Conservation (phyloP, 2,113 vertebrate species). For the Tachysurus fulvidraco region DNA sequence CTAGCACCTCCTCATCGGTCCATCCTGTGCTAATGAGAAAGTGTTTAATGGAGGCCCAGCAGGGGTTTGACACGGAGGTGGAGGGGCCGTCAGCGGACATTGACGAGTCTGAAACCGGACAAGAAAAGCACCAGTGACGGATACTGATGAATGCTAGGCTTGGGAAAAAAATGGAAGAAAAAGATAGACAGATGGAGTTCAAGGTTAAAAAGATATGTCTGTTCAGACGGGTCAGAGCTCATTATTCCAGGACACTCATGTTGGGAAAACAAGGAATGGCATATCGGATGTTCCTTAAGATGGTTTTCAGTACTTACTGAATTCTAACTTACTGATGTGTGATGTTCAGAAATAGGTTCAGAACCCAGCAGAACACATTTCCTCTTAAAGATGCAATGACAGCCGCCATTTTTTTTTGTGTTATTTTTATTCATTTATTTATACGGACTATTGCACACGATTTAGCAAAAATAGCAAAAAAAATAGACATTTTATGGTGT, state of each 20-base stretch:
- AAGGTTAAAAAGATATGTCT: not conserved
- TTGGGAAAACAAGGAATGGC: not conserved
- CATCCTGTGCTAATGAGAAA: conserved; percentile 71
- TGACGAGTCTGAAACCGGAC: conserved; percentile 24
- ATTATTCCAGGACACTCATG: not conserved
- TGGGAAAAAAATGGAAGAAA: not conserved
- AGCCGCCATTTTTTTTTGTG: not conserved
- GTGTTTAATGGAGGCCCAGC: conserved; percentile 63
- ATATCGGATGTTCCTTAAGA: not conserved
- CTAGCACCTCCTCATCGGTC: conserved; percentile 66
- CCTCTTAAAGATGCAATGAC: too few species aligned
- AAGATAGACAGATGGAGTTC: not conserved
- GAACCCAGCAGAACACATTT: not conserved
- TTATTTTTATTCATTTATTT: not conserved
- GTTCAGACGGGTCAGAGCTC: not conserved
- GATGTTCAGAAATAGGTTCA: not conserved
- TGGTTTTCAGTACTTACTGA: not conserved
- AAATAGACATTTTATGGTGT: too few species aligned
- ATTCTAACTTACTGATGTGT: too few species aligned
- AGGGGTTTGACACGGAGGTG: conserved; percentile 26
- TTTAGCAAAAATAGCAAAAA: too few species aligned
- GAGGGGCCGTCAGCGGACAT: not conserved
- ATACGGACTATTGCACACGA: not conserved
- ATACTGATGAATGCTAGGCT: not conserved
- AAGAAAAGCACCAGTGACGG: not conserved